A percentile compares a stretch with the other conserved stretches of the same genome.
Evolutionary conservation across 2,888 invertebrate genomes (phyloP).

Genomic region (Bedellia somnulentella): DNA sequence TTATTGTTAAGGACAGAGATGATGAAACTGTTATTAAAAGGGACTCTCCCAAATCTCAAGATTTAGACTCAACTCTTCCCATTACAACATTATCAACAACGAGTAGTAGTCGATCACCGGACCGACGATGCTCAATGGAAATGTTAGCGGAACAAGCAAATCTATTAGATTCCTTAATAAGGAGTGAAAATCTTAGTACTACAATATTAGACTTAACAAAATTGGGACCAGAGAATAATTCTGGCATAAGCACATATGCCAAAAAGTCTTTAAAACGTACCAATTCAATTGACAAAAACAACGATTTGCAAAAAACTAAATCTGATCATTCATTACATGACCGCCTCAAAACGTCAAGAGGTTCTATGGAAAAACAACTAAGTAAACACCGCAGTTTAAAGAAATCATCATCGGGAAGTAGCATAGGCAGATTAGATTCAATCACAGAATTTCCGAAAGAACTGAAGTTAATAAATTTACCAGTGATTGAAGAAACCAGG

Average conservation of each 20-base stretch:
- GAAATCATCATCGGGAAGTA: conserved; percentile 44
- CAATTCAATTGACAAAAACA: conserved; percentile 18
- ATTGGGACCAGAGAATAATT: conserved; percentile 25
- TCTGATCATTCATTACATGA: conserved; percentile 48
- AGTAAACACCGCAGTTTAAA: conserved; percentile 36
- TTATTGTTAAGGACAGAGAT: conserved; percentile 64
- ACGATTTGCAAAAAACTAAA: conserved; percentile 37
- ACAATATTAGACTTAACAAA: conserved; percentile 44
- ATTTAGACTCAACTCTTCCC: not conserved
- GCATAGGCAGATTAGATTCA: conserved; percentile 41
- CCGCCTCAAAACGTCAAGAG: conserved; percentile 23
- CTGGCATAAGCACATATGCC: conserved; percentile 12
- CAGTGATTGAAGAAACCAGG: conserved; percentile 47
- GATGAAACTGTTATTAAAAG: conserved; percentile 12
- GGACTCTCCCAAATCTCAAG: conserved; percentile 11
- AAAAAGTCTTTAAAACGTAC: conserved; percentile 16
- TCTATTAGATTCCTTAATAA: conserved; percentile 52
- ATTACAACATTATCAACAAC: conserved; percentile 6
- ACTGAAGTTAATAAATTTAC: conserved; percentile 20
- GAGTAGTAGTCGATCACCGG: conserved; percentile 18
- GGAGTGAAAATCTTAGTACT: conserved; percentile 53
- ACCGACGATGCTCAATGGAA: conserved; percentile 60
- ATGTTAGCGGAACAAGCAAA: conserved; percentile 59
- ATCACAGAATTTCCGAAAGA: conserved; percentile 46
- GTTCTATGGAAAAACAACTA: conserved; percentile 17